These are phyloP conservation scores for sheep (Ovis aries) DNA, from an alignment of 2,113 vertebrate genomes.

Conservation along the genomic window ARS-UI_Ramb_v3.0 NC_056054.1:234830501-234831000, in stretches of 20 bases:
- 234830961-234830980: not conserved
- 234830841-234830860: not conserved
- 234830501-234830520: not conserved
- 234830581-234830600: not conserved
- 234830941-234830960: not conserved
- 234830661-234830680: not conserved
- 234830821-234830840: not conserved
- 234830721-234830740: not conserved
- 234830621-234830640: not conserved
- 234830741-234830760: not conserved
- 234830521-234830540: not conserved
- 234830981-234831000: not conserved
- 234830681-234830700: not conserved
- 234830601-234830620: not conserved
- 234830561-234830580: not conserved
- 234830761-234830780: not conserved
- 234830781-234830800: not conserved
- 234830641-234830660: not conserved
- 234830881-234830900: not conserved
- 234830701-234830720: not conserved
- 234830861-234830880: not conserved
- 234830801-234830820: not conserved
- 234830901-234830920: not conserved
- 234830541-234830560: not conserved
- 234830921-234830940: not conserved